phyloP scores from a whole-genome alignment of 2,113 vertebrate genomes.

The Sphaerodactylus townsendi region DNA sequence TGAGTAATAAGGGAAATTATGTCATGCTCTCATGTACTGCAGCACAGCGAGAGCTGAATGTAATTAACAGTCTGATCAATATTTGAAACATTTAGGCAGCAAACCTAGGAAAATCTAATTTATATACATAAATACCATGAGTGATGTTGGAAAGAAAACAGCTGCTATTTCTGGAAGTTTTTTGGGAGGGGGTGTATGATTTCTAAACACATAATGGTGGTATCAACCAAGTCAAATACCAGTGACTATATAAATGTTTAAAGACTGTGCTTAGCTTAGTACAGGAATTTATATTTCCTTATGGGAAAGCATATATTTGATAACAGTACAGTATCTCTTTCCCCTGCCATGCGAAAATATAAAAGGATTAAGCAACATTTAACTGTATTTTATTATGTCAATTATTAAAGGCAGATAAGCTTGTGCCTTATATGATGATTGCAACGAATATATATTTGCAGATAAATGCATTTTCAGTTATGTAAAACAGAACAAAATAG shows the following conservation, averaged over 20 bases:
- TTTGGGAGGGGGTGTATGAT: neutral
- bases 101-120: neutral
- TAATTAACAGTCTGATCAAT: slow-evolving; percentile 2
- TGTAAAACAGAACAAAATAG: neutral
- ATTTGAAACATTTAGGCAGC: slow-evolving; percentile 6
- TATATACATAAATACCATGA: neutral
- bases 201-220: slow-evolving; percentile 13
- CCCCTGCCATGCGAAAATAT: neutral
- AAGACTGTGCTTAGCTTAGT: neutral
- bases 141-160: neutral
- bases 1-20: neutral
- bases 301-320: slow-evolving; percentile 7
- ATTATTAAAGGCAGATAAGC: neutral
- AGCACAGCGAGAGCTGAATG: neutral
- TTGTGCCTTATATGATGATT: neutral
- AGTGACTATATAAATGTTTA: slow-evolving; percentile 10
- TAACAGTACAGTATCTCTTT: neutral
- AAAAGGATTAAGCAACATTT: slow-evolving; percentile 21
- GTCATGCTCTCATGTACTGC: neutral
- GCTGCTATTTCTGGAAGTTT: neutral
- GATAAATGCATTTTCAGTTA: neutral
- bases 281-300: neutral
- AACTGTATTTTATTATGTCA: neutral
- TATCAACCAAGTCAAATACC: neutral
- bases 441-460: neutral